Evolutionary conservation across 1,140 invertebrate genomes (phyloP).

Genomic region (Penaeus japonicus): DNA sequence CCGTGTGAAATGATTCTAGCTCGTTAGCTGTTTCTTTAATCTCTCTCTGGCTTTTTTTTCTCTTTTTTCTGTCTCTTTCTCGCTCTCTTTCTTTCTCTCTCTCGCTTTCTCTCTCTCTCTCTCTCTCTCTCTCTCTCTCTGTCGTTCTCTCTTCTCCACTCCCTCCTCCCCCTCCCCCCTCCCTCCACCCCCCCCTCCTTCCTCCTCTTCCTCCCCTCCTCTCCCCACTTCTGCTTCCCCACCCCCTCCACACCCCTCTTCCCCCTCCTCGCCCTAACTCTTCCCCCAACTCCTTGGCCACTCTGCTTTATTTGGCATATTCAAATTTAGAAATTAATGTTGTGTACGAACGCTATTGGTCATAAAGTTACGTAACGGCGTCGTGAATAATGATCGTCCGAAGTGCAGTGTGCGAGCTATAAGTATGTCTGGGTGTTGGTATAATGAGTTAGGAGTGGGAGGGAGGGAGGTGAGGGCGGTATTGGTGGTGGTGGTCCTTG

Average conservation of each 20-base stretch:
- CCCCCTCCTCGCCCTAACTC: too few species aligned
- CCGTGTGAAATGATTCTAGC: too few species aligned
- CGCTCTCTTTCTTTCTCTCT: neutral
- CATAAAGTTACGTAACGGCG: neutral
- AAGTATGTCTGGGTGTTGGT: neutral
- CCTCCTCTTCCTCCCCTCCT: neutral
- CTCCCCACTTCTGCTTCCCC: neutral
- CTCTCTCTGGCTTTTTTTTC: neutral
- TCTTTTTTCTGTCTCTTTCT: neutral
- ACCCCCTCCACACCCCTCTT: too few species aligned
- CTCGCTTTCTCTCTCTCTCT: neutral
- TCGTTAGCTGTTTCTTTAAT: too few species aligned
- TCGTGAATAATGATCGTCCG: neutral
- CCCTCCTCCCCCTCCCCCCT: neutral
- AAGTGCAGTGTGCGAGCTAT: neutral
- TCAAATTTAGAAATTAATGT: slow-evolving; percentile 2
- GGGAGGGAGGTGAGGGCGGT: neutral
- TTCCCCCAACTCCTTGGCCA: neutral
- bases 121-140: neutral
- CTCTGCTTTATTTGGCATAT: neutral
- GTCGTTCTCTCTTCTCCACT: neutral
- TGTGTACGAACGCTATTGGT: slow-evolving; percentile 6
- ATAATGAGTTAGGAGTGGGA: neutral
- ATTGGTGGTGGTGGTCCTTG: too few species aligned
- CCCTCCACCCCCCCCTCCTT: neutral